Base-by-base conservation (phyloP, 2,113 vertebrate genomes). In the Chunga burmeisteri region DNA sequence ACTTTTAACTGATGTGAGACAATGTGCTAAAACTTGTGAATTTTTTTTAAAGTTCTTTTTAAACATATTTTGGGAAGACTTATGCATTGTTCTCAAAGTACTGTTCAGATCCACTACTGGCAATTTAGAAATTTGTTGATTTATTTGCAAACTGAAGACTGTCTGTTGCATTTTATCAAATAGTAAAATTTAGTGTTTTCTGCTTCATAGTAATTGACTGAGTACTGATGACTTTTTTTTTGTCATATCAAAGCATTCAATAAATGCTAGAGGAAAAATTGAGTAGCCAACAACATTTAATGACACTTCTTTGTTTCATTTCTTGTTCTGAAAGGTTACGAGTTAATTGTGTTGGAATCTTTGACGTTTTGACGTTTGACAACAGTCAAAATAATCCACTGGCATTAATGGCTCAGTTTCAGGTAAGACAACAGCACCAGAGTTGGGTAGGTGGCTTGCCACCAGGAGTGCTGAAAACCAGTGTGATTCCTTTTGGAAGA, bases 291-390 rank as follows among this genome's bases (percentile, higher is more conserved):
- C 21, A 25, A 53, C 70, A 34, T 27, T 72, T 62, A 94, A 68
- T 86, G 80, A 75, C 36, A 8, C 65, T 65, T 89, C 49, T 93
- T 97, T 8, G 34, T 82, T 89, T 94, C 88, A 95, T 19, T 90
- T 59, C 82, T 97, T 56, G 18, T 95, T 94, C 86, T 80, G 96
- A 66, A 97, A 99, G 99, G 98, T 99, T 99, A 96, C 99, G 99
- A 96, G 99, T 99, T 92, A 99, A 99, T 97, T 99, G 99, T 96
- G 99, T 99, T 93, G 99, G 99, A 81, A 98, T 99, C 94, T 99
- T 99, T 98, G 99, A 99, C 46, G 99, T 99, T 98, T 98, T 99
- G 98, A 99, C 99, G 26, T 99, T 99, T 98, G 99, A 99, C 98
- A 99, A 98, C 98, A 99, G 99, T 98, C 99, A 99, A 98, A 99